Evolutionary conservation across 2,113 vertebrate genomes (phyloP).

Genomic region (Orcinus orca): DNA sequence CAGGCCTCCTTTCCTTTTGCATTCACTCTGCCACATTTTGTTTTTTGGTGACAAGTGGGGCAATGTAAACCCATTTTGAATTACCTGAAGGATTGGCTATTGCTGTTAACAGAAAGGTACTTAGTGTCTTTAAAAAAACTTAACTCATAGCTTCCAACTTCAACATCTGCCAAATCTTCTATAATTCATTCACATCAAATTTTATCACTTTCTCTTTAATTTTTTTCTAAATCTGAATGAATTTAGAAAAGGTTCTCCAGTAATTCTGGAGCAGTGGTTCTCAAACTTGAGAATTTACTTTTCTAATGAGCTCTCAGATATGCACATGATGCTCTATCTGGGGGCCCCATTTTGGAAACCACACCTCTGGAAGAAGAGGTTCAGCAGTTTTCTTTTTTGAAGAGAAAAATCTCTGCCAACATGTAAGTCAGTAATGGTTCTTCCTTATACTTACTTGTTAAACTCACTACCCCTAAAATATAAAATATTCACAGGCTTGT

Average conservation of each 20-base stretch:
- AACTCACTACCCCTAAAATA: not conserved
- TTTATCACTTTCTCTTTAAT: not conserved
- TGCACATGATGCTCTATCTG: not conserved
- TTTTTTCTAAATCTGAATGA: not conserved
- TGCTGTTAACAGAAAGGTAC: not conserved
- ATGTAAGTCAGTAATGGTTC: not conserved
- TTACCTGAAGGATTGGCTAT: not conserved
- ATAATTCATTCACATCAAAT: not conserved
- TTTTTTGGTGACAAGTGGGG: not conserved
- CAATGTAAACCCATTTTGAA: not conserved
- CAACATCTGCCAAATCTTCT: not conserved
- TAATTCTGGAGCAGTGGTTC: not conserved
- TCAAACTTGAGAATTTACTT: not conserved
- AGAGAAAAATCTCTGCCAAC: not conserved
- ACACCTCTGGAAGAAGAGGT: not conserved
- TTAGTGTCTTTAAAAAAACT: not conserved
- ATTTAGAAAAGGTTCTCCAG: not conserved
- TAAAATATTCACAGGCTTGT: not conserved
- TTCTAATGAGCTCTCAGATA: not conserved
- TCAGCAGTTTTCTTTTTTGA: not conserved
- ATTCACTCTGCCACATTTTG: not conserved
- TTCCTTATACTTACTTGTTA: not conserved
- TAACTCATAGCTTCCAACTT: not conserved
- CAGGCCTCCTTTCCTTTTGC: not conserved
- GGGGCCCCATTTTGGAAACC: not conserved